Evolutionary conservation across 2,113 vertebrate genomes (phyloP).

Genomic region (Ochotona princeps): DNA sequence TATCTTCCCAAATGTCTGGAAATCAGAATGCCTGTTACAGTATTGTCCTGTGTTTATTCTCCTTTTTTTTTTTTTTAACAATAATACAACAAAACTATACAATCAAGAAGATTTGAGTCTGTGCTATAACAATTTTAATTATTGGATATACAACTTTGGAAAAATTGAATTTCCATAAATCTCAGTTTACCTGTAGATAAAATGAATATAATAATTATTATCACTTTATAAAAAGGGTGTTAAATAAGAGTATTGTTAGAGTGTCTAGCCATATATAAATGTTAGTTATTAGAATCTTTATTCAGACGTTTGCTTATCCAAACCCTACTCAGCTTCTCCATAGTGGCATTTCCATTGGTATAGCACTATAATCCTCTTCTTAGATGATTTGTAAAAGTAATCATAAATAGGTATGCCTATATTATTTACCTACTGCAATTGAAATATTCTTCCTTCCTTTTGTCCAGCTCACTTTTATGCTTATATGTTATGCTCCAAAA

Average conservation of each 20-base stretch:
- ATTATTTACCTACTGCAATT: constrained; percentile 68
- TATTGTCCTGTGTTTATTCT: background rate
- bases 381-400: constrained; percentile 62
- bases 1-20: constrained; percentile 29
- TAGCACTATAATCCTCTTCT: constrained; percentile 53
- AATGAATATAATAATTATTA: constrained; percentile 31
- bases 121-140: background rate
- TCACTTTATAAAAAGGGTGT: background rate
- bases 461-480: constrained; percentile 35
- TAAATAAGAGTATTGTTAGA: constrained; percentile 38
- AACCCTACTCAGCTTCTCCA: background rate
- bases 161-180: constrained; percentile 16
- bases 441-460: constrained; percentile 67
- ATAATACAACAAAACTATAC: background rate
- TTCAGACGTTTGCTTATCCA: constrained; percentile 47
- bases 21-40: background rate
- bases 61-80: background rate
- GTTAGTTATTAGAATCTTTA: constrained; percentile 49
- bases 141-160: background rate
- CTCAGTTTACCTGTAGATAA: background rate
- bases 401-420: constrained; percentile 58
- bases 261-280: constrained; percentile 52
- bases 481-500: constrained; percentile 72
- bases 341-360: constrained; percentile 26
- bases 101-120: background rate